Base-by-base conservation (phyloP, 2,113 vertebrate species). In the Pungitius pungitius region DNA sequence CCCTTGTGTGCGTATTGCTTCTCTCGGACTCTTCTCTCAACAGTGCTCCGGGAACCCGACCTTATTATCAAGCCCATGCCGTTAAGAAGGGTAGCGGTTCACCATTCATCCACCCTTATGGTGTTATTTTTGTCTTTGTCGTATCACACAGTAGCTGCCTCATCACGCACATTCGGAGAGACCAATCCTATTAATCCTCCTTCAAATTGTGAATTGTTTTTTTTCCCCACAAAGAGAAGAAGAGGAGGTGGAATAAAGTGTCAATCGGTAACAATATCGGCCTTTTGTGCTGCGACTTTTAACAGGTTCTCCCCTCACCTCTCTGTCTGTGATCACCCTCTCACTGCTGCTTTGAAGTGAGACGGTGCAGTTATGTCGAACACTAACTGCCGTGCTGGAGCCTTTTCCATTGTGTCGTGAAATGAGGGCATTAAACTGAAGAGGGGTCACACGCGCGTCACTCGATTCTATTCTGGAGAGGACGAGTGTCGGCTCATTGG, bases 301-400 rank as follows among this genome's bases (percentile, higher is more conserved):
- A 71, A 22, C 47, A 51, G 47, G n/a, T 71, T n/a, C 71, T 64
- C 64, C 40, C 33, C 54, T 66, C 33, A 51, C 17, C 52, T 64
- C 37, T 45, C 27, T 20, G 30, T 70, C 35, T 54, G 59, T 75
- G 74, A 80, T 81, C 70, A 78, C 39, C 47, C 47, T 51, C 47
- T 51, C 22, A 22, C 51, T 54, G 13, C 51, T 71, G 43, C 75
- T 67, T 66, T 73, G 22, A 17, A 60, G 33, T 60, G 43, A 45
- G 56, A n/a, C 18, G n/a, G 20, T 9, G n/a, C 10, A 2, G 45
- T 20, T 47, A 47, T 8, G 43, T 20, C 20, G 43, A 69, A 71
- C 35, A 14, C 43, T 63, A 37, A 71, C 66, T 60, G 57, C 55
- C 52, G 40, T 35, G 27, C 40, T 15, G 40, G 40, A 42, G 40